Evolutionary conservation across 1,140 invertebrate genomes (phyloP).

Genomic region (Calephelis nemesis): DNA sequence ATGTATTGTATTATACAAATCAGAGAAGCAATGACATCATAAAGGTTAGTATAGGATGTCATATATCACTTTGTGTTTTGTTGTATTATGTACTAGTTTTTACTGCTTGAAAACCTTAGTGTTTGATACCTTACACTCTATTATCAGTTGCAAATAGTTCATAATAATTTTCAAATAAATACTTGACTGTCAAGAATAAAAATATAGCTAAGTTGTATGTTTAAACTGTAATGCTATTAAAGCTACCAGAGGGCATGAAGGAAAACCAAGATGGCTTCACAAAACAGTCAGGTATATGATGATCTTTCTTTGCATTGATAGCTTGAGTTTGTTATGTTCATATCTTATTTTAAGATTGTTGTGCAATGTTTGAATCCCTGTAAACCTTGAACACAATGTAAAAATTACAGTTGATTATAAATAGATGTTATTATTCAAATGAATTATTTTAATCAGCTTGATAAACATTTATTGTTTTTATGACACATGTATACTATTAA

Average conservation of each 20-base stretch:
- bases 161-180: no score
- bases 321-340: not conserved
- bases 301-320: no score
- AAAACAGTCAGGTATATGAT: no score
- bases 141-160: no score
- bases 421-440: not conserved
- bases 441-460: not conserved
- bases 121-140: not conserved
- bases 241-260: no score
- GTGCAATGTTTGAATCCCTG: not conserved
- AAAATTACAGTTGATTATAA: no score
- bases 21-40: constrained; percentile 6
- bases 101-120: not conserved
- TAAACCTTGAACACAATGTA: constrained; percentile 1
- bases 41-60: constrained; percentile 8
- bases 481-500: no score
- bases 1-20: not conserved
- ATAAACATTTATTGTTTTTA: not conserved
- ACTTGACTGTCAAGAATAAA: no score
- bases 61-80: not conserved
- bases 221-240: no score
- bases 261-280: no score
- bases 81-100: not conserved
- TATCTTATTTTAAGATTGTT: not conserved
- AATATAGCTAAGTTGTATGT: no score